Base-by-base conservation (phyloP, 1,140 invertebrate genomes). In the Philotrypesis tridentata region DNA sequence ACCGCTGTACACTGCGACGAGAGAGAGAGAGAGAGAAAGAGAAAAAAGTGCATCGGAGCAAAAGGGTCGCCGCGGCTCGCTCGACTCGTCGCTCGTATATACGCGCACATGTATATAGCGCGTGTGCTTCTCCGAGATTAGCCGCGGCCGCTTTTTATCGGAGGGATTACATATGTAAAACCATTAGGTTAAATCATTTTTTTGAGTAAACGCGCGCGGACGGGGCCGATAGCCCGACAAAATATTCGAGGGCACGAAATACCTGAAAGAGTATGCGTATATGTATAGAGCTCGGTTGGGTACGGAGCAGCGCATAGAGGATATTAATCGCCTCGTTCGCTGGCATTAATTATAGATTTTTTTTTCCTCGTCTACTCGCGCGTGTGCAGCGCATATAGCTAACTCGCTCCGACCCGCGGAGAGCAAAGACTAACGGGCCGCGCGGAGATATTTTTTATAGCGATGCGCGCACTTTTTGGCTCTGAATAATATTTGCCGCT, bases 161-260 rank as follows among this genome's bases (percentile, higher is more conserved):
- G 48, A 0, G 12, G 89, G 90, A 92, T 92, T 91, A 91, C 91
- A 91, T 89, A 89, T 90, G 91, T 91, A 90, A 89, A 91, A 89
- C 90, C 90, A 91, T 91, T 90, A 90, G 88, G 89, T 91, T 90
- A 90, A 92, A 91, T 91, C 91, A 91, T 91, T 91, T 91, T 91
- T 82, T 91, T 88, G 88, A 91, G 90, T 89, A 90, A 90, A 91
- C 87, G 84, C 31, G 25, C 67, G 33, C 71, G 79, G 82, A 77
- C 27, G 67, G n/a, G 0, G 80, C 84, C 88, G 88, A 88, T 89
- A 89, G 86, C 79, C 84, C 21, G 74, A 67, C 61, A 84, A 86
- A 88, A 88, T 86, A 86, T 87, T 87, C 85, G 83, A 78, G 84
- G 83, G 85, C 86, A 85, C 87, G 87, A 83, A n/a, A 85, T 85